These are phyloP conservation scores for Formicarius rufipectus DNA, from an alignment of 2,113 vertebrate genomes.

Conservation along the genomic window DNA sequence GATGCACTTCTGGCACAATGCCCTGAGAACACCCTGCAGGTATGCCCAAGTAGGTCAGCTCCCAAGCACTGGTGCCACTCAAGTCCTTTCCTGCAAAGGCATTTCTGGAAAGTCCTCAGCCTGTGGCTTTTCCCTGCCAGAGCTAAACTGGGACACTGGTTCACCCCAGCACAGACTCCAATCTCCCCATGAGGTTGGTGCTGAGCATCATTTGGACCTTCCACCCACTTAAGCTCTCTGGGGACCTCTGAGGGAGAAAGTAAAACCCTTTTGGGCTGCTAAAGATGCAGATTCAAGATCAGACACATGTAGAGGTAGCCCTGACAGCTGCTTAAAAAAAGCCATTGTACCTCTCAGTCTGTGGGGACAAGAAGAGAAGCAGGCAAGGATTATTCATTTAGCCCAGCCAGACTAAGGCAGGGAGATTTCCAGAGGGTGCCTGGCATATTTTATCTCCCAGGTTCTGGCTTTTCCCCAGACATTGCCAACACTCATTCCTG, in stretches of 20 bases:
- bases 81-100: neutral
- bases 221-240: neutral
- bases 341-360: too few relatives aligned
- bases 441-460: neutral
- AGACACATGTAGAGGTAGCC: fast-evolving
- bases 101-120: neutral
- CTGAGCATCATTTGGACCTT: neutral
- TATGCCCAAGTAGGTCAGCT: neutral
- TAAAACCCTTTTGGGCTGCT: neutral
- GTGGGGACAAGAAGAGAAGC: neutral
- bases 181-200: neutral
- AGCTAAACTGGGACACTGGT: neutral
- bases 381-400: neutral
- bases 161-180: too few relatives aligned
- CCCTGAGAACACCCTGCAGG: neutral
- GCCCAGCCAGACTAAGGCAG: neutral
- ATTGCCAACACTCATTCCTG: neutral
- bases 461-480: neutral
- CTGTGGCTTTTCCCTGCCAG: neutral
- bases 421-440: neutral
- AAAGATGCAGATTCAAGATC: neutral
- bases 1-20: fast-evolving
- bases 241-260: neutral
- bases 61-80: fast-evolving
- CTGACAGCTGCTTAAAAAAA: neutral